These are phyloP conservation scores for Portunus trituberculatus DNA, from an alignment of 1,140 invertebrate genomes.

Conservation along the genomic window DNA sequence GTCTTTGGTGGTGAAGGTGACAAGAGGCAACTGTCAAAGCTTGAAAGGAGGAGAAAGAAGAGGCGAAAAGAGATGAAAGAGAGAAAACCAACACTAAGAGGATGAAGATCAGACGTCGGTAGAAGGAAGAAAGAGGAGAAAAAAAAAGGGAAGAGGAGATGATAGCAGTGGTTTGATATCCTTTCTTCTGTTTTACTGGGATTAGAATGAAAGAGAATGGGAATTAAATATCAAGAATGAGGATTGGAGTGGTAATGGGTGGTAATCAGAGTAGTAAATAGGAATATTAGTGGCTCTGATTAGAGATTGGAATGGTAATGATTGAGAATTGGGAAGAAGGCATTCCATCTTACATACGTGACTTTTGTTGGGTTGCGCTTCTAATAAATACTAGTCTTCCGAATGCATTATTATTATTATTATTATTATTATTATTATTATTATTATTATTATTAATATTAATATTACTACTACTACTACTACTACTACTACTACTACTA, in stretches of 20 bases:
- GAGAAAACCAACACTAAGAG: not conserved
- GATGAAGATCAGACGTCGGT: too few species aligned
- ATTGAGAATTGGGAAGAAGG: not conserved
- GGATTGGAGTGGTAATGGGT: too few species aligned
- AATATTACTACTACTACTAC: constrained; percentile 4
- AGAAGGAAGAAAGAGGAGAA: not conserved
- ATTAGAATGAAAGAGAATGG: not conserved
- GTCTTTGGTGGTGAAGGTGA: not conserved
- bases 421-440: too few species aligned
- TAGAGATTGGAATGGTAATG: too few species aligned
- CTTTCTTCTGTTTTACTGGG: not conserved
- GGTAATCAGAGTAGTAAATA: too few species aligned
- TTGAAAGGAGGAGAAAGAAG: not conserved
- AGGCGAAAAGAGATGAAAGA: not conserved
- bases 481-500: constrained; percentile 17
- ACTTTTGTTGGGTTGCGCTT: not conserved
- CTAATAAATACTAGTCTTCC: not conserved
- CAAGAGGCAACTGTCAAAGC: not conserved
- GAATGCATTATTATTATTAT: not conserved
- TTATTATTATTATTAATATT: too few species aligned
- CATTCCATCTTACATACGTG: not conserved
- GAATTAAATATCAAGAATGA: too few species aligned
- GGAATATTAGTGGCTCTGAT: too few species aligned
- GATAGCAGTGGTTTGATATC: too few species aligned
- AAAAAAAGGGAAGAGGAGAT: not conserved